Evolutionary conservation across 2,888 invertebrate species (phyloP).

Genomic region (Hyalella azteca): DNA sequence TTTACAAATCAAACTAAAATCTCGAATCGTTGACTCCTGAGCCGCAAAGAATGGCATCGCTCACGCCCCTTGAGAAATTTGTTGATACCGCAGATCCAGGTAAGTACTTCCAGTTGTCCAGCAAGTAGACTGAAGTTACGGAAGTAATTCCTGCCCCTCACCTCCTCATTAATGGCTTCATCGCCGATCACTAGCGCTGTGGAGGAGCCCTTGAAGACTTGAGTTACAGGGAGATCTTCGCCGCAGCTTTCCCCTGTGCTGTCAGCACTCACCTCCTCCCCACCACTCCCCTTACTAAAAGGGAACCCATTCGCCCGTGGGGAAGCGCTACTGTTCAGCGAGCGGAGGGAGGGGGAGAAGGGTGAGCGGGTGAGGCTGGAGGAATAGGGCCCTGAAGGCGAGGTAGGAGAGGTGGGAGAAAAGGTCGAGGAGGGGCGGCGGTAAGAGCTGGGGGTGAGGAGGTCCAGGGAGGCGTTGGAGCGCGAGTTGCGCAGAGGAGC

Average conservation of each 20-base stretch:
- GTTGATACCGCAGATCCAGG: no score
- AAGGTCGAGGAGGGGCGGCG: background rate
- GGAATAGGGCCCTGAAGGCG: background rate
- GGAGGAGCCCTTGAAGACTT: slow-evolving; percentile 51
- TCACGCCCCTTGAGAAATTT: no score
- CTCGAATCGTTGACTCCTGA: no score
- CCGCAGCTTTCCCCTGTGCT: slow-evolving; percentile 55
- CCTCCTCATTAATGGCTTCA: slow-evolving; percentile 71
- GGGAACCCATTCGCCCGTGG: slow-evolving; percentile 44
- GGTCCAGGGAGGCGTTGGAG: slow-evolving; percentile 31
- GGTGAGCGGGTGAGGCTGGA: background rate
- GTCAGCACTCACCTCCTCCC: slow-evolving; percentile 29
- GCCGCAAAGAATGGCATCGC: no score
- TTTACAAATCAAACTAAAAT: no score
- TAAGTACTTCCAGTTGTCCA: no score
- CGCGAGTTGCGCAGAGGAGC: slow-evolving; percentile 29
- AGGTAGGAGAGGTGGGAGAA: slow-evolving; percentile 1
- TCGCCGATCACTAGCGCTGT: slow-evolving; percentile 71
- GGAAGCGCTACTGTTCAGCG: slow-evolving; percentile 33
- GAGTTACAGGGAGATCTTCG: slow-evolving; percentile 33
- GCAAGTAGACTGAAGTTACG: no score
- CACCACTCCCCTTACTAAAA: slow-evolving; percentile 39
- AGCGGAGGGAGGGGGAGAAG: slow-evolving; percentile 35
- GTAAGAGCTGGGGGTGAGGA: background rate
- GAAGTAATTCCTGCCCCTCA: background rate